Evolutionary conservation across 1,140 invertebrate species (phyloP), one percentile per base, ranked within the genome.

Genomic region (Drosophila repletoides): DNA sequence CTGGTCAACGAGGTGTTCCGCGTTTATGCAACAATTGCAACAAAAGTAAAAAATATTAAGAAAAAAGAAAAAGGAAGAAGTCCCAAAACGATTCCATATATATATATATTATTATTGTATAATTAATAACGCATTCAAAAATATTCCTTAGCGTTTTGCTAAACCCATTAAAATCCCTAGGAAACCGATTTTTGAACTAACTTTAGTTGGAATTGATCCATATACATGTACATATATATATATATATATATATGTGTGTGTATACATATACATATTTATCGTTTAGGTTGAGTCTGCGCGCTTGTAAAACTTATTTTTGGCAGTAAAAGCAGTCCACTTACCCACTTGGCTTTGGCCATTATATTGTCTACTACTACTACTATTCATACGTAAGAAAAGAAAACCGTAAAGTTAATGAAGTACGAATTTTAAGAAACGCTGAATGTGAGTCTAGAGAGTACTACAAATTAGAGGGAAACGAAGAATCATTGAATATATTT

Each of bases 1-100:
- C 88, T 89, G 88, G 88, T 87, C 77, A 89, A 89, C 84, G 88
- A 89, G 88, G 88, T 89, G 88, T 89, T 89, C 88, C 88, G 88
- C 77, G 83, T 87, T 83, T 87, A 77, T 87, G 68, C 76, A 87
- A 87, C 52, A 75, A 83, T 83, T 83, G 79, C 74, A 84, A 83
- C 64, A 83, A 74, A 74, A 59, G 61, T 58, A 48, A 72, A 76
- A 69, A 70, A 19, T 33, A 72, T 51, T 40, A 52, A 31, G 45
- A 49, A 64, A 55, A 38, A 64, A 9, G 36, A 26, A 56, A 60
- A 64, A 9, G 36, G 31, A 56, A 60, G 19, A 43, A 61, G 55
- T 19, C 21, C 22, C 45, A 61, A 64, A 40, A 43, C 9, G 49
- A 64, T 24, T 24, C 14, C 38, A 74, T 55, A 67, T 41, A n/a